These are phyloP conservation scores for Planiliza haematocheilus DNA, from an alignment of 2,113 vertebrate genomes.

Conservation along the genomic window DNA sequence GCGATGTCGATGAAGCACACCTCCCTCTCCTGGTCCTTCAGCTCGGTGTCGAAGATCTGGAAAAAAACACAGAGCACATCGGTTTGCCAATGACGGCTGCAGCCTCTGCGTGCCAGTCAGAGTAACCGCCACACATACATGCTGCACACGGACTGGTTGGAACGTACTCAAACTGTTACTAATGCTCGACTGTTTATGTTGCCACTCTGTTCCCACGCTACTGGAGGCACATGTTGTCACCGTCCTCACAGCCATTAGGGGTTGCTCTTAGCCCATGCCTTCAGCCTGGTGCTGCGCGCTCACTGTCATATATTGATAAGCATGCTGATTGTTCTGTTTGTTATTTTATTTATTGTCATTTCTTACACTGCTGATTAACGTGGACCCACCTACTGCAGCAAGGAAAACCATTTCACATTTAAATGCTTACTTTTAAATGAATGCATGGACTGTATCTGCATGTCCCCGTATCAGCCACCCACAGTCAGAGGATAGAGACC, in stretches of 20 bases:
- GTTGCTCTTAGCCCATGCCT: conserved; percentile 32
- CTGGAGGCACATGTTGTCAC: conserved; percentile 9
- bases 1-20: conserved; percentile 97
- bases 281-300: neutral
- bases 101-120: neutral
- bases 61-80: conserved; percentile 9
- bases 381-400: neutral
- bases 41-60: conserved; percentile 96
- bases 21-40: conserved; percentile 94
- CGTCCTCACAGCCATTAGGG: conserved; percentile 41
- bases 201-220: neutral
- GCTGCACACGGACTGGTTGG: neutral
- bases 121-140: neutral
- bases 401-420: neutral
- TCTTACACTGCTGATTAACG: neutral
- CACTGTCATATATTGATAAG: conserved; percentile 18
- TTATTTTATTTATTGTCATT: neutral
- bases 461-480: neutral
- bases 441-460: too few species aligned
- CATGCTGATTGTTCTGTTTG: conserved; percentile 6
- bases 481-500: neutral
- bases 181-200: neutral
- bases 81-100: neutral
- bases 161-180: neutral
- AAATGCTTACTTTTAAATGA: too few species aligned